Base-by-base conservation (phyloP, 1,140 invertebrate genomes). In the Dendrolimus punctatus region DNA sequence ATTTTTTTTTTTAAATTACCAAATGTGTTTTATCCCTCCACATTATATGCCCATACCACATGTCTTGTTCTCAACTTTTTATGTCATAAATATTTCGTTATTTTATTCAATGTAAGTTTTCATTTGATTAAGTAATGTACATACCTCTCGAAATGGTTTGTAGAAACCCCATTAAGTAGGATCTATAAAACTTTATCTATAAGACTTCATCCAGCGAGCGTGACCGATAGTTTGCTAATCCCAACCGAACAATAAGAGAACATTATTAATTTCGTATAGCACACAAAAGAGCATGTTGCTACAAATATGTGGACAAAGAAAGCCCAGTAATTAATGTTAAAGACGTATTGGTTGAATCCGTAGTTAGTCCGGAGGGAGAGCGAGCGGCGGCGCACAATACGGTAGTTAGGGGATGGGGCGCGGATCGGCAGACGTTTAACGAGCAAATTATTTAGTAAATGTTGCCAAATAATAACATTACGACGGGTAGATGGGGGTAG, bases 391-490 rank as follows among this genome's bases (percentile, higher is more conserved):
- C 44, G 50, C 68, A 85, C 81, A 85, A 83, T 83, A 71, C 78
- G 58, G 70, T 83, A 85, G 80, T 85, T 83, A 83, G 73, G 68
- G 66, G 53, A 41, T 40, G 49, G 63, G 62, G 69, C 47, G 54
- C 53, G 55, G 57, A 78, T 79, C 77, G 71, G 76, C 76, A 55
- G 75, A 70, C 76, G 75, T 82, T 83, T 85, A 83, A 83, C 82
- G 82, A 83, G 77, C 76, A 78, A 83, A 85, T 85, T 81, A 85
- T 83, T 85, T 82, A 82, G 75, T 85, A 83, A 85, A 85, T 82
- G 82, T 83, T 82, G 73, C 76, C 78, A 83, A 85, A 83, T 85
- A 83, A 83, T 83, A 80, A 85, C 76, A 85, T 85, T 82, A 82
- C 72, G 76, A 76, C 68, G 37, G 44, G n/a, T 47, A 6, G 10